Evolutionary conservation across 2,113 vertebrate species (phyloP), one percentile per base, ranked within the genome.

Genomic region (Notarius lentiginosus): DNA sequence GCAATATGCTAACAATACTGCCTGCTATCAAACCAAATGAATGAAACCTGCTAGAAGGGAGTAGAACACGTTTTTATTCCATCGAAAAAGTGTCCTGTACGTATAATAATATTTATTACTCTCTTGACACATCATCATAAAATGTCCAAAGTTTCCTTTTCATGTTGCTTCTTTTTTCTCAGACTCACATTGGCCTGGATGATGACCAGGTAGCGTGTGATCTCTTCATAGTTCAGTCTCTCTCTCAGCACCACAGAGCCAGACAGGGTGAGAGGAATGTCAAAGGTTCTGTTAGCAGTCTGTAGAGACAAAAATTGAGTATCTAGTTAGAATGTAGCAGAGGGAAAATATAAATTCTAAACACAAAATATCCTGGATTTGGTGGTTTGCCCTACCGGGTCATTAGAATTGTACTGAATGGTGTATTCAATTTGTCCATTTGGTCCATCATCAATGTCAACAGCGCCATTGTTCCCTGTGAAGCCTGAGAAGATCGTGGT

Each of bases 361-460:
- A 41, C 41, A 41, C 41, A 41, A 20, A 82, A 82, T 24, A 47
- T 3, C n/a, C 58, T 63, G 68, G 5, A 18, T 53, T 66, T 34
- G 27, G 5, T 53, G 22, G 72, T 30, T 68, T 76, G n/a, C 93
- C 93, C 79, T 95, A 99, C 98, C 90, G 96, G 96, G 86, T 99
- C 97, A 58, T 94, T 95, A 0, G 97, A 97, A 90, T 99, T 99
- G 91, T 97, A 96, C 70, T 96, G 96, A 91, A 99, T 97, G 84
- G 97, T 95, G 83, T 99, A 99, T 89, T 99, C 98, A 84, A 99
- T 98, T 91, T 99, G 98, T 89, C 97, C 98, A 0, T 99, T 99
- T 0, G 98, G 97, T 53, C 98, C 98, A 41, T 99, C 98, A 53
- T 99, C 98, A 2, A 99, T 99, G 92, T 99, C 98, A 84, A 88